Conservation (phyloP, 2,113 vertebrate genomes). For the Plotosus lineatus region DNA sequence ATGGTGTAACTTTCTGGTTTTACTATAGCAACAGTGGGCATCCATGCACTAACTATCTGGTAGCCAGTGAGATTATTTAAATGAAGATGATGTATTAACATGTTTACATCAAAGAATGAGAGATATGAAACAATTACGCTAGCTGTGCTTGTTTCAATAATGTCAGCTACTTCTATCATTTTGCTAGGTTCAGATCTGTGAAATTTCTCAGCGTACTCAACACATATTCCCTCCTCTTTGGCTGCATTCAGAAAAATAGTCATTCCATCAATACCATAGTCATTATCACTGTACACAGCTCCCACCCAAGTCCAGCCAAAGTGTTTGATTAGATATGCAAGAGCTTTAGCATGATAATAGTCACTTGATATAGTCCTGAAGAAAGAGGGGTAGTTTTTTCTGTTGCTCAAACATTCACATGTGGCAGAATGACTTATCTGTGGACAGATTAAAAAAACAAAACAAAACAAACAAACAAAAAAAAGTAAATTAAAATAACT, state of each 20-base stretch:
- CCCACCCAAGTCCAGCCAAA: conserved; percentile 77
- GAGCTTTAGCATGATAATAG: conserved; percentile 65
- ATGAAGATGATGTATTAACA: conserved; percentile 66
- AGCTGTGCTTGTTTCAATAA: conserved; percentile 66
- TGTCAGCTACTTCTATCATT: conserved; percentile 64
- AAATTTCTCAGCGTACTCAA: conserved; percentile 70
- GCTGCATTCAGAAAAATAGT: conserved; percentile 68
- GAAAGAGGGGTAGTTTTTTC: conserved; percentile 66
- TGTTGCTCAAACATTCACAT: conserved; percentile 71
- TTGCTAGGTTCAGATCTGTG: conserved; percentile 63
- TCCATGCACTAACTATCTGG: conserved; percentile 74
- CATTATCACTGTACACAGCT: conserved; percentile 69
- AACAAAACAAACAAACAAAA: too few species aligned
- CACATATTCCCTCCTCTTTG: conserved; percentile 67
- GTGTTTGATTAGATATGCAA: conserved; percentile 69
- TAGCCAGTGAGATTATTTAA: conserved; percentile 68
- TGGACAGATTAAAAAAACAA: neutral
- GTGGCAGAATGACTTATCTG: conserved; percentile 74
- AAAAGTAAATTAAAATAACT: too few species aligned
- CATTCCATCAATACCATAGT: conserved; percentile 76
- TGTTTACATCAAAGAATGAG: conserved; percentile 68
- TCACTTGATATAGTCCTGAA: conserved; percentile 75
- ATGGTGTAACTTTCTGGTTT: conserved; percentile 64
- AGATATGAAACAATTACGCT: conserved; percentile 70
- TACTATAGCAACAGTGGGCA: conserved; percentile 65